Base-by-base conservation (phyloP, 2,113 vertebrate genomes). In the Anseranas semipalmata region DNA sequence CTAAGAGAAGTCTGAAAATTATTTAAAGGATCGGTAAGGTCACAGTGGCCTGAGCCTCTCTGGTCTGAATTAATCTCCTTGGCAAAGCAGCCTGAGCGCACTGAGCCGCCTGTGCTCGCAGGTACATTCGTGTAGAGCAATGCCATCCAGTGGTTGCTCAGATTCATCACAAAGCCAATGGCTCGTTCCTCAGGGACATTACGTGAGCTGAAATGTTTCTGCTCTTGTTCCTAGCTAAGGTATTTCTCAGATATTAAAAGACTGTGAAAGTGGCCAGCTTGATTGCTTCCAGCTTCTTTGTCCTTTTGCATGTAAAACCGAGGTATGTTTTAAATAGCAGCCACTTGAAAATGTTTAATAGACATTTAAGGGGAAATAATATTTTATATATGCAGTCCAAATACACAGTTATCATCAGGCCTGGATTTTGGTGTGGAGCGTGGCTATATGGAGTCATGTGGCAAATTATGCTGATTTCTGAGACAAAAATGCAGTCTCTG, bases 111-210 rank as follows among this genome's bases (percentile, higher is more conserved):
- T 22, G n/a, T 17, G 92, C 78, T 95, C 3, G 3, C 39, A 43
- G 97, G 56, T 55, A 45, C 50, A 43, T 95, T 55, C 10, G 71
- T 91, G 89, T 95, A 75, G 65, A 95, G 68, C 62, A 43, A 85
- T 93, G 89, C 90, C 68, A 87, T 96, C 94, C 93, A 90, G 67
- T 87, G 92, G 87, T 59, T 96, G 92, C 93, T 93, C 62, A 59
- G 71, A 67, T 95, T 91, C 90, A 89, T 90, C 62, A 89, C 85
- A 76, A 62, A 96, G 59, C 91, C 82, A 48, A 2, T 2, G 72
- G 63, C 82, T 97, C 68, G 67, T 94, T 95, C 93, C 85, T n/a
- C n/a, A 73, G 74, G 55, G 90, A 55, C 35, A 5, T 63, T 24
- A 41, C 48, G 22, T 0, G 5, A 59, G 62, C 48, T 0, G 10